Evolutionary conservation across 2,113 vertebrate genomes (phyloP).

Genomic region (Dasypus novemcinctus): DNA sequence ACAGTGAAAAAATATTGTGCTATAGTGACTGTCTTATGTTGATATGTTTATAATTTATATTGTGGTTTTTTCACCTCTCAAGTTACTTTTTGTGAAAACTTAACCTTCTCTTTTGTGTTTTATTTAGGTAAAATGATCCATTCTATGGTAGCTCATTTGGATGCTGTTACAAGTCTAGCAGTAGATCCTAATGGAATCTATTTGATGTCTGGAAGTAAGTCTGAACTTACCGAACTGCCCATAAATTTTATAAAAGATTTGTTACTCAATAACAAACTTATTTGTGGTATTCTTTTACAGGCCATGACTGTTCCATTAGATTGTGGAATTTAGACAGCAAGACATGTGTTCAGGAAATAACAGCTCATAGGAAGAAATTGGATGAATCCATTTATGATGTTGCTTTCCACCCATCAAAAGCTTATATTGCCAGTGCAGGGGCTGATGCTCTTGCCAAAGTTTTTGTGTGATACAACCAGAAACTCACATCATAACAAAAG

Average conservation of each 20-base stretch:
- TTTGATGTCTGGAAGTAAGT: conserved; percentile 99
- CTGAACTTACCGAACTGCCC: background rate
- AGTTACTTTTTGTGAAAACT: conserved; percentile 35
- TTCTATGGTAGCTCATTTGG: conserved; percentile 99
- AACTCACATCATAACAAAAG: conserved; percentile 77
- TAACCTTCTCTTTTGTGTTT: conserved; percentile 65
- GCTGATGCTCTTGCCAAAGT: conserved; percentile 99
- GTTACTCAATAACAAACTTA: background rate
- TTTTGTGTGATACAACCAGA: conserved; percentile 90
- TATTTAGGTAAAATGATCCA: conserved; percentile 96
- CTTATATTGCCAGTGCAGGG: conserved; percentile 98
- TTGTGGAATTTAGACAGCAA: conserved; percentile 99
- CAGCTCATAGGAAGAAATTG: conserved; percentile 98
- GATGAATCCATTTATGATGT: conserved; percentile 99
- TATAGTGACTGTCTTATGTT: conserved; percentile 13
- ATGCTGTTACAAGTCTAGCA: conserved; percentile 98
- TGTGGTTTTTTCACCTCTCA: background rate
- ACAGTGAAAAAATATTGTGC: conserved; percentile 20
- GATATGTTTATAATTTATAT: background rate
- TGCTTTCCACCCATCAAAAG: conserved; percentile 99
- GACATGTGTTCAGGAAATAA: conserved; percentile 99
- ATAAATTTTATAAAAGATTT: conserved; percentile 43
- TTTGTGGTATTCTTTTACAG: conserved; percentile 79
- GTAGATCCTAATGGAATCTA: conserved; percentile 99
- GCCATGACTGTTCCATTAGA: conserved; percentile 98